Conservation (phyloP, 1,140 invertebrate species). For the Drosophila biarmipes region DNA sequence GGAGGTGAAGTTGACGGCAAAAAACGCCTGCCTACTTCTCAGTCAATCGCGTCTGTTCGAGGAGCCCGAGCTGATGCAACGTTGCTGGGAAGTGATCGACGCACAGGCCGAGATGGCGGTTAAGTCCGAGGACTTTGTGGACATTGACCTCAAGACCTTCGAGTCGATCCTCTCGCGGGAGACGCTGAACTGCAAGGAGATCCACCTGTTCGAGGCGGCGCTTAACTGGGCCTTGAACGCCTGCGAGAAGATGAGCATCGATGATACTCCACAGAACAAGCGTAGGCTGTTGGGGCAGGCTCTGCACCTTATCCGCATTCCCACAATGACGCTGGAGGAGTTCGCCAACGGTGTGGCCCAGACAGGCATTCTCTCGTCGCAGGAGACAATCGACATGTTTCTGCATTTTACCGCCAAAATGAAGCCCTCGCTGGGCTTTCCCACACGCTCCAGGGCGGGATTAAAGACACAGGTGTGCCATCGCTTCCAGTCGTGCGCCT, state of each 20-base stretch:
- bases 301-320: conserved; percentile 93
- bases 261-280: conserved; percentile 90
- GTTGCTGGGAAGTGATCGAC: conserved; percentile 98
- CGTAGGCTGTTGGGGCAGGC: conserved; percentile 90
- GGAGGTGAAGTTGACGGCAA: conserved; percentile 95
- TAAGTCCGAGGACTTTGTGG: conserved; percentile 96
- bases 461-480: conserved; percentile 96
- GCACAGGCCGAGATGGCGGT: conserved; percentile 97
- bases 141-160: conserved; percentile 95
- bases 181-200: conserved; percentile 96
- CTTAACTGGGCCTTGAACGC: conserved; percentile 95
- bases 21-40: conserved; percentile 95
- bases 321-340: conserved; percentile 95
- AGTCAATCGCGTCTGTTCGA: conserved; percentile 96
- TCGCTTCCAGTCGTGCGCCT: conserved; percentile 97
- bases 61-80: conserved; percentile 96
- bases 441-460: conserved; percentile 92
- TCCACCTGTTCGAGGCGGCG: conserved; percentile 94
- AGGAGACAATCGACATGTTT: conserved; percentile 97
- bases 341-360: conserved; percentile 96
- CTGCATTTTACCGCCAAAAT: conserved; percentile 93
- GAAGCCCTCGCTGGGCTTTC: conserved; percentile 93
- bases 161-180: conserved; percentile 94
- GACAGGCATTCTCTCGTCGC: conserved; percentile 93
- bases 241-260: conserved; percentile 91